Base-by-base conservation (phyloP, 2,797 vertebrate genomes). In the Moxostoma hubbsi region DNA sequence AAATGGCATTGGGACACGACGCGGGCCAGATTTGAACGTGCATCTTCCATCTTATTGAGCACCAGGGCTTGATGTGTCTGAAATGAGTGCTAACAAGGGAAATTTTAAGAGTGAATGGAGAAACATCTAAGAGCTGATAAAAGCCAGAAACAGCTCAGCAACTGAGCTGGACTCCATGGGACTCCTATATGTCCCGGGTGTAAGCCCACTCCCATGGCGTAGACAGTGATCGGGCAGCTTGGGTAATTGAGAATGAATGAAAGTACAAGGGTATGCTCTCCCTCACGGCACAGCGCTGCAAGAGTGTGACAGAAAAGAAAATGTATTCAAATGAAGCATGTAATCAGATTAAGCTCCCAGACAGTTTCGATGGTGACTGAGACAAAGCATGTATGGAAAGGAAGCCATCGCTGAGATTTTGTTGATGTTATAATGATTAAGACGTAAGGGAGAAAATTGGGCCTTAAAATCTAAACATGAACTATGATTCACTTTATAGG, bases 301-400 rank as follows among this genome's bases (percentile, higher is more conserved):
- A 73, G 89, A 87, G 68, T 87, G 84, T 88, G 88, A 92, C 89
- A 87, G 89, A 90, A 90, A 90, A 90, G 90, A 90, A 92, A 91
- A 92, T 90, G 85, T 87, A 84, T 89, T 89, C 89, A 92, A 94
- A 92, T 91, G 89, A 93, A 90, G 91, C 93, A 86, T 92, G 90
- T 91, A 93, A 93, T 93, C 90, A 89, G 90, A 93, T 94, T 93
- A 93, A 82, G 81, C 79, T 36, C 75, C 69, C 49, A 13, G 54
- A 9, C 77, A 57, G 78, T 49, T 43, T 67, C 57, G 36, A 36
- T 36, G 36, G 36, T 36, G 36, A 73, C 66, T 62, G 47, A 51
- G 47, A 58, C 63, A 9, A 18, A 45, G 59, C 50, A 64, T 53
- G 63, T 46, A 46, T 45, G n/a, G 55, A 65, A 45, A 53, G 62